phyloP scores from a whole-genome alignment of 2,797 vertebrate genomes.

The Enteromius fasciolatus region DNA sequence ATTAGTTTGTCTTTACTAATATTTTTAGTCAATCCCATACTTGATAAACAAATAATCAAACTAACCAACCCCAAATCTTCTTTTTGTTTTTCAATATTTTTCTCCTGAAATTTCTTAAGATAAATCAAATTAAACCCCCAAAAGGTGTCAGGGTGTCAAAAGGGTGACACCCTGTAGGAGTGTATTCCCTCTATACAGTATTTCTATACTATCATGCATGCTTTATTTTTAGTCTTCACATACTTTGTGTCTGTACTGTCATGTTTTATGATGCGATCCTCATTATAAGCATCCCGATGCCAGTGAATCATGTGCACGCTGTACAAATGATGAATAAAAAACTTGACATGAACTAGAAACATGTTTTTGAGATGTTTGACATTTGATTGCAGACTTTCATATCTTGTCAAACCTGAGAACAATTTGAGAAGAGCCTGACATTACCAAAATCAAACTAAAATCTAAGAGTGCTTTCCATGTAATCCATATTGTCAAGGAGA shows the following conservation, averaged over 20 bases:
- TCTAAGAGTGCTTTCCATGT: background rate
- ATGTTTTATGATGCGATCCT: conserved; percentile 24
- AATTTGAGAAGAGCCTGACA: conserved; percentile 3
- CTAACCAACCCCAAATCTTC: background rate
- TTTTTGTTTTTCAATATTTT: background rate
- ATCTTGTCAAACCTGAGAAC: background rate
- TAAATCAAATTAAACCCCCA: background rate
- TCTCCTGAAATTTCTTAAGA: too few relatives aligned
- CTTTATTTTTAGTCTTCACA: background rate
- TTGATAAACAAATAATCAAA: background rate
- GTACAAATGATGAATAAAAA: conserved; percentile 7
- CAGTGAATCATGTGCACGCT: background rate
- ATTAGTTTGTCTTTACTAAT: background rate
- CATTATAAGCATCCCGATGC: conserved; percentile 17
- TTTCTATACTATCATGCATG: background rate
- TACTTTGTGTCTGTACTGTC: background rate
- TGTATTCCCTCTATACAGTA: background rate
- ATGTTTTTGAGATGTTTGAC: background rate
- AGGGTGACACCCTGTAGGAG: background rate
- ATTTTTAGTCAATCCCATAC: too few relatives aligned
- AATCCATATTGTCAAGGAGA: background rate
- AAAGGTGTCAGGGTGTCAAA: background rate
- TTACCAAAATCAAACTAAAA: background rate
- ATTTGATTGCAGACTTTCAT: conserved; percentile 5
- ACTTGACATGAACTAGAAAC: conserved; percentile 2